These are phyloP conservation scores for Charaxes varanes DNA, from an alignment of 1,140 invertebrate genomes.

Conservation along the genomic window DNA sequence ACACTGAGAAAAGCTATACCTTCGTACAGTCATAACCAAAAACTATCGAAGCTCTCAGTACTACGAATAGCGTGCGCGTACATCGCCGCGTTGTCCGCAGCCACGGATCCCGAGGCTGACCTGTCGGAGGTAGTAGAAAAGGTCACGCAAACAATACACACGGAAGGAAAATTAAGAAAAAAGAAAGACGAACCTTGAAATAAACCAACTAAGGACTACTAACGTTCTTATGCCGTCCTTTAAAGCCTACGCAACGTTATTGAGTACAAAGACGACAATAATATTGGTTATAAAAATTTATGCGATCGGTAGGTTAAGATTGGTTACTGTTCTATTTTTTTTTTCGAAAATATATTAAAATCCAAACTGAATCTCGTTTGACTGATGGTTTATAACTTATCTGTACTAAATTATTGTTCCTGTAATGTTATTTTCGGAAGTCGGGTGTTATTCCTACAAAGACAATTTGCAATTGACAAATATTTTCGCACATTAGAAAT, in stretches of 20 bases:
- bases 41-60: slow-evolving; percentile 93
- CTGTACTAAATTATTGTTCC: slow-evolving; percentile 22
- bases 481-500: slow-evolving; percentile 6
- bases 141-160: slow-evolving; percentile 92
- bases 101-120: slow-evolving; percentile 77
- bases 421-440: slow-evolving; percentile 11
- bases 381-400: slow-evolving; percentile 17
- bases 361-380: slow-evolving; percentile 23
- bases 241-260: slow-evolving; percentile 24
- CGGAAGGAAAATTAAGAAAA: slow-evolving; percentile 91
- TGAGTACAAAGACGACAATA: slow-evolving; percentile 64
- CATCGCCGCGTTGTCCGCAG: slow-evolving; percentile 88
- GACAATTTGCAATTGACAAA: slow-evolving; percentile 9
- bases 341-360: slow-evolving; percentile 9
- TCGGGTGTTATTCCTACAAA: slow-evolving; percentile 8
- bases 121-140: slow-evolving; percentile 87
- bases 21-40: slow-evolving; percentile 93
- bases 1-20: slow-evolving; percentile 89
- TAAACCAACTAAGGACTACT: background rate
- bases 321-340: slow-evolving; percentile 14
- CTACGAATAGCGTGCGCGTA: slow-evolving; percentile 93
- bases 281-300: slow-evolving; percentile 34
- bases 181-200: slow-evolving; percentile 83
- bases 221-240: slow-evolving; percentile 32
- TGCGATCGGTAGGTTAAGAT: slow-evolving; percentile 21